Base-by-base conservation (phyloP, 2,888 invertebrate genomes). In the Sminthurinus aureus region DNA sequence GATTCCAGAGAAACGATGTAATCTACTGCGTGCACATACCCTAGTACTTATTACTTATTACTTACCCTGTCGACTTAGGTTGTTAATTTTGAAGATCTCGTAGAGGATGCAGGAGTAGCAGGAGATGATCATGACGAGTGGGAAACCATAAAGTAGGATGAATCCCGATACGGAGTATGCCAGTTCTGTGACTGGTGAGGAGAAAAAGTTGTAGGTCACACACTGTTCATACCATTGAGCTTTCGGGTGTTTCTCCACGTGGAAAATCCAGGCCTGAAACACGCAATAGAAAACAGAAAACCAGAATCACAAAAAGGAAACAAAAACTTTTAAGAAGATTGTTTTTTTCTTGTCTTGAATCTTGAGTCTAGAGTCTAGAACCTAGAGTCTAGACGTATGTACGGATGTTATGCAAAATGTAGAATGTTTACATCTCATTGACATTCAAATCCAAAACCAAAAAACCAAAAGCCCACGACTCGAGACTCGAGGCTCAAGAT, bases 221-320 rank as follows among this genome's bases (percentile, higher is more conserved):
- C 98, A 98, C 90, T 98, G 98, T 89, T 93, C 93, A 91, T 95
- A 98, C 94, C 95, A 95, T 79, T 93, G 93, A 81, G 94, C 93
- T 81, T 93, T 92, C 0, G 98, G 98, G 91, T 98, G 98, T 71
- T 92, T 91, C 89, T 95, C 96, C 82, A 96, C 92, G 89, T 96
- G 97, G 90, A 98, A 98, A 85, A 98, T 93, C 87, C 95, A 92
- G 89, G 93, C 93, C 95, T 95, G 91, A 64, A 91, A 91, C 85
- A 51, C 15, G 26, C 15, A 79, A 51, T 12, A 69, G 52, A 52
- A 67, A 66, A 75, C 18, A 26, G 15, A 67, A 9, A 26, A 66
- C 20, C 20, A 51, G 9, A 52, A n/a, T 64, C 12, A 64, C 58
- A 3, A 9, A 20, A 9, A 58, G 12, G 12, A 78, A 64, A 64